A percentile compares a stretch with the other conserved stretches of the same genome.
Evolutionary conservation across 2,797 vertebrate genomes (phyloP).

Genomic region (Anableps anableps): DNA sequence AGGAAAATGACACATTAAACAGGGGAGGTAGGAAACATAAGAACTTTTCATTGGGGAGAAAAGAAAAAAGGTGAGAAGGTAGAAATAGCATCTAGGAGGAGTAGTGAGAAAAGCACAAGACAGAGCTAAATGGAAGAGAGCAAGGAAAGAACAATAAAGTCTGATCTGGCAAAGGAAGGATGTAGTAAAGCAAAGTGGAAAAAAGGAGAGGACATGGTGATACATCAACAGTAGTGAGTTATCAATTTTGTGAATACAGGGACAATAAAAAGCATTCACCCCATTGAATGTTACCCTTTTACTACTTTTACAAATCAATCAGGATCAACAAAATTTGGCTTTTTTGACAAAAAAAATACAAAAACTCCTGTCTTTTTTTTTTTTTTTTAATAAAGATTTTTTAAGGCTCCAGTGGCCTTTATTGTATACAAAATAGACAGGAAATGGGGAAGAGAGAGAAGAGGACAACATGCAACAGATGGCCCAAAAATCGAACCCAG

Average conservation of each 20-base stretch:
- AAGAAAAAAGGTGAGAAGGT: not conserved
- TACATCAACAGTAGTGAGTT: not conserved
- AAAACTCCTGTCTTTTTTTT: too few relatives aligned
- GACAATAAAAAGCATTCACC: not conserved
- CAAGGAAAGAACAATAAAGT: not conserved
- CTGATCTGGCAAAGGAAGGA: not conserved
- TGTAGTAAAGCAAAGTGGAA: not conserved
- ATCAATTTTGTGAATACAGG: not conserved
- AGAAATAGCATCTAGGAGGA: not conserved
- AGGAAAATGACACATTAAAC: conserved; percentile 4
- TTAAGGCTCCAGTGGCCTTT: too few relatives aligned
- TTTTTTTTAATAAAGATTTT: too few relatives aligned
- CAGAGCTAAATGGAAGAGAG: not conserved
- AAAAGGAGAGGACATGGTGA: not conserved
- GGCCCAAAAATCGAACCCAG: too few relatives aligned
- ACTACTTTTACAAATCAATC: too few relatives aligned
- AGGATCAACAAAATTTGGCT: too few relatives aligned
- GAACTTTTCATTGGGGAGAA: not conserved
- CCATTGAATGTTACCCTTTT: too few relatives aligned
- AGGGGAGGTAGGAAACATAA: conserved; percentile 11
- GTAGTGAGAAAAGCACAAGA: not conserved
- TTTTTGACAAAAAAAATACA: not conserved
- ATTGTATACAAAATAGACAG: too few relatives aligned
- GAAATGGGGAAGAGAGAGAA: too few relatives aligned
- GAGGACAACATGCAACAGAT: too few relatives aligned